These are phyloP conservation scores for Piaya cayana DNA, from an alignment of 2,113 vertebrate genomes.

Conservation along the genomic window DNA sequence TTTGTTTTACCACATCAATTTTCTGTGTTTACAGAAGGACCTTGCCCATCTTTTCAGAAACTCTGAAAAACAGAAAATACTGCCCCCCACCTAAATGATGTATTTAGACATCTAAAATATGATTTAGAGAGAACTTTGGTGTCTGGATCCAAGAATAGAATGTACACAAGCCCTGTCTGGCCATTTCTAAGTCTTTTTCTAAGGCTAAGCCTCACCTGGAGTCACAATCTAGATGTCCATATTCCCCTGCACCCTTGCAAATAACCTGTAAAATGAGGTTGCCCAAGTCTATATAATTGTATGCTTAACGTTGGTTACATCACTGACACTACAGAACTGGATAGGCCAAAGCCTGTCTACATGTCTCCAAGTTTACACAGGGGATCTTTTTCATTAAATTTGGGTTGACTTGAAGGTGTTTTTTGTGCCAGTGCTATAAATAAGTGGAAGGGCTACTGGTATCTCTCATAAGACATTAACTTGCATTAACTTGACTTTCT, in stretches of 20 bases:
- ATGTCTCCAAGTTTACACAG: not conserved
- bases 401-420: not conserved
- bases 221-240: not conserved
- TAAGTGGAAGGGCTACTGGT: not conserved
- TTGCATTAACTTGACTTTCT: not conserved
- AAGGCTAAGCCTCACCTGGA: not conserved
- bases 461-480: not conserved
- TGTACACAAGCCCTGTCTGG: not conserved
- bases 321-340: not conserved
- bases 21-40: not conserved
- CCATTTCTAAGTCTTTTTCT: not conserved
- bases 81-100: not conserved
- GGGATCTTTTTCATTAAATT: not conserved
- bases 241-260: accelerated
- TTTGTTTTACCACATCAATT: accelerated
- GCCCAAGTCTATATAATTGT: accelerated
- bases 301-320: not conserved
- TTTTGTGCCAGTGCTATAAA: not conserved
- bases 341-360: not conserved
- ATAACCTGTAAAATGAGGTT: not conserved
- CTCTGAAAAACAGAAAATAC: not conserved
- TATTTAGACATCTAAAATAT: not conserved
- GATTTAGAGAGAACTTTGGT: not conserved
- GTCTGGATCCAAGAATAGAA: not conserved
- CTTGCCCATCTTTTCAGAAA: not conserved